These are phyloP conservation scores for Sphinx pinastri DNA, from an alignment of 2,888 invertebrate species.

Conservation along the genomic window DNA sequence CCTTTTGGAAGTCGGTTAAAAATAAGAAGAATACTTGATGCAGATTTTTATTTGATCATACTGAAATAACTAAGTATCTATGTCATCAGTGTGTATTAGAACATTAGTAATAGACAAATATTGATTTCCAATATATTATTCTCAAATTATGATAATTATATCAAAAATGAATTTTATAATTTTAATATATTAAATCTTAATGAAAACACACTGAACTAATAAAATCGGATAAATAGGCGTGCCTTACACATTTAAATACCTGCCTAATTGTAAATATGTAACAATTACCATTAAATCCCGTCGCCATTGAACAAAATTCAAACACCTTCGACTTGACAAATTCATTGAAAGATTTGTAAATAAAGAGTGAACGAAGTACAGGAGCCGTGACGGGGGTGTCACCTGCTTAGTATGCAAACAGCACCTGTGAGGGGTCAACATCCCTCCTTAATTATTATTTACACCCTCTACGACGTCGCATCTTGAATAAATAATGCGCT, in stretches of 20 bases:
- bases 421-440: slow-evolving; percentile 30
- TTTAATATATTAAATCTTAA: too few species aligned
- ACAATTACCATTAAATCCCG: not conserved
- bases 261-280: too few species aligned
- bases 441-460: slow-evolving; percentile 33
- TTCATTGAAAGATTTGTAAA: slow-evolving; percentile 15
- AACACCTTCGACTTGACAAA: not conserved
- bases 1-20: not conserved
- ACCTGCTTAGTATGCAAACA: slow-evolving; percentile 31
- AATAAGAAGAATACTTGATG: not conserved
- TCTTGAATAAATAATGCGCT: slow-evolving; percentile 31
- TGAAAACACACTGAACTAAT: too few species aligned
- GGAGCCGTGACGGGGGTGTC: slow-evolving; percentile 19
- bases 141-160: too few species aligned
- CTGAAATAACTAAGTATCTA: too few species aligned
- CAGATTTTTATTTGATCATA: not conserved
- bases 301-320: not conserved
- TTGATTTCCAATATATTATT: too few species aligned
- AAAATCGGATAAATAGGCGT: too few species aligned
- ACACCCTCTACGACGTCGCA: slow-evolving; percentile 29
- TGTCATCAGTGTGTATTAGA: too few species aligned
- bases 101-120: too few species aligned
- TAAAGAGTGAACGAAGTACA: slow-evolving; percentile 9
- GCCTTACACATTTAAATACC: too few species aligned
- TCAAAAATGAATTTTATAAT: too few species aligned